Evolutionary conservation across 2,888 invertebrate species (phyloP).

Genomic region (Monoplex corrugatus): DNA sequence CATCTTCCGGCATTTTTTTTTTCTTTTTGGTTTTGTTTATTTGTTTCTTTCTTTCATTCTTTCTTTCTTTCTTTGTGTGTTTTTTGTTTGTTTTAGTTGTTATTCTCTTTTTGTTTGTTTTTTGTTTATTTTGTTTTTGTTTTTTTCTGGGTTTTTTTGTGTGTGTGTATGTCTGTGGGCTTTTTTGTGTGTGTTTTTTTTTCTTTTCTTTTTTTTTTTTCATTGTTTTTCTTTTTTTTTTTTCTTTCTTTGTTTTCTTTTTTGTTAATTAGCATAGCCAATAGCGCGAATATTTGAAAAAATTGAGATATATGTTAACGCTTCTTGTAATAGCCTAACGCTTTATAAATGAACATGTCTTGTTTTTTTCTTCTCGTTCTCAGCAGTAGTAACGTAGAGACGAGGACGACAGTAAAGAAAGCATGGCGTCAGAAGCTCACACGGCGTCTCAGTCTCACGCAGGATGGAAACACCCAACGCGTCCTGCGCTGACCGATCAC

Average conservation of each 20-base stretch:
- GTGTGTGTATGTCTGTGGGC: not conserved
- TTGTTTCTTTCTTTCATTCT: not conserved
- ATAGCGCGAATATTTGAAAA: not conserved
- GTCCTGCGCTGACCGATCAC: too few relatives aligned
- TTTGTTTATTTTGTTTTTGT: not conserved
- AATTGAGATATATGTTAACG: too few relatives aligned
- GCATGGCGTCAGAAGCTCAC: too few relatives aligned
- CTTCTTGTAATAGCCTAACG: not conserved
- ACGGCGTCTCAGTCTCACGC: too few relatives aligned
- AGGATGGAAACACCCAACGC: too few relatives aligned
- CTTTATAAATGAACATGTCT: not conserved
- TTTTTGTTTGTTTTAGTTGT: not conserved
- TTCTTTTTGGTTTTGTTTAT: not conserved
- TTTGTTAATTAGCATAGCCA: too few relatives aligned
- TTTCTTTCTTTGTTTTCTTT: too few relatives aligned
- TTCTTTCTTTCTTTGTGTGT: not conserved
- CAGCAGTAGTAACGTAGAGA: not conserved
- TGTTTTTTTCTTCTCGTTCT: not conserved
- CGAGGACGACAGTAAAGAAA: too few relatives aligned
- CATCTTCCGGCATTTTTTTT: not conserved
- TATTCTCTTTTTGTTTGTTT: not conserved
- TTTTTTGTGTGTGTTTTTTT: too few relatives aligned
- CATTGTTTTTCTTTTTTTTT: too few relatives aligned
- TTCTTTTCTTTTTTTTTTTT: not conserved
- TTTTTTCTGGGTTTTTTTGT: not conserved